Percentiles rank a stretch among this genome's conserved stretches.
phyloP scores from a whole-genome alignment of 2,113 vertebrate genomes.

The Malurus elegans region DNA sequence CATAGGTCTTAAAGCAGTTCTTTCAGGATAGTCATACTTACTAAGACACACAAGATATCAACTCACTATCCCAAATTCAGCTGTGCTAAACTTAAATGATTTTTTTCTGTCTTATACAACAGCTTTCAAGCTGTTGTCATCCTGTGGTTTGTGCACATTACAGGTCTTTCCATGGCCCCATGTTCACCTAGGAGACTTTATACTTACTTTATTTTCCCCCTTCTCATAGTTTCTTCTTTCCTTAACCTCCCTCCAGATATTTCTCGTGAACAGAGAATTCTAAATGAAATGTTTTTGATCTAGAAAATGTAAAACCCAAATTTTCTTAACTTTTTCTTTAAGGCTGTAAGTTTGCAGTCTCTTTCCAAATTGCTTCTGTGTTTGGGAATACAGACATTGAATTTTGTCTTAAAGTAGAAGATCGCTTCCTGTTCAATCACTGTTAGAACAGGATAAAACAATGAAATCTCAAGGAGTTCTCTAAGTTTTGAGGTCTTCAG shows the following conservation, averaged over 20 bases:
- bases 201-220: fast-evolving
- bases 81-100: neutral
- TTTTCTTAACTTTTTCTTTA: neutral
- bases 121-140: neutral
- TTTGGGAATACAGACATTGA: neutral
- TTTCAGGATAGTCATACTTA: neutral
- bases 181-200: neutral
- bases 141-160: neutral
- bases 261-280: neutral
- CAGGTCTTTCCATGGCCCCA: neutral
- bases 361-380: neutral
- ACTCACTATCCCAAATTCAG: neutral
- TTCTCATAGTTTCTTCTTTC: neutral
- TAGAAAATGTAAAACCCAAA: neutral
- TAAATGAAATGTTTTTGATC: neutral
- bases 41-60: neutral
- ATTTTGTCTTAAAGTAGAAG: neutral
- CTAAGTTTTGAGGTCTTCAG: neutral
- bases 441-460: neutral
- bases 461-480: neutral
- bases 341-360: neutral
- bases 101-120: neutral
- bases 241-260: neutral
- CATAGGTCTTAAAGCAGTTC: neutral
- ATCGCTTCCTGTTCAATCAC: neutral